Conservation (phyloP, 2,797 vertebrate species). For the Rachycentron canadum region DNA sequence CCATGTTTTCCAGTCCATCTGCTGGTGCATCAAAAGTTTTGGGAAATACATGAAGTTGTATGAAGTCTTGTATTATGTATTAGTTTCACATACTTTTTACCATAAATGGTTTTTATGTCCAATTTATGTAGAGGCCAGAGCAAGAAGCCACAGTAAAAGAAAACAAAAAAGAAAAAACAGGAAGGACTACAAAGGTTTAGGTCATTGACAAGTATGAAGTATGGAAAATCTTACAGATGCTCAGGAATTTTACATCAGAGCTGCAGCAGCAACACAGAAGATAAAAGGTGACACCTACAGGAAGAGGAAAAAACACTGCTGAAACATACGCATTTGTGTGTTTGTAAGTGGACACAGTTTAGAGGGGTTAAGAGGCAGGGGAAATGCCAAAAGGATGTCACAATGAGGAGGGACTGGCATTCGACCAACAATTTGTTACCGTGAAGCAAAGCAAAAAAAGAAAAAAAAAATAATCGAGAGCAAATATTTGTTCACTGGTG, state of each 20-base stretch:
- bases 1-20: neutral
- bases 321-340: neutral
- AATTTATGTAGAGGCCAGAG: neutral
- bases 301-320: conserved; percentile 58
- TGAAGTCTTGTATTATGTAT: too few species aligned
- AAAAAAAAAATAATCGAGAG: conserved; percentile 47
- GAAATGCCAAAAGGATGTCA: conserved; percentile 74
- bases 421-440: conserved; percentile 66
- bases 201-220: neutral
- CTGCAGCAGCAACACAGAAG: conserved; percentile 15
- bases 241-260: conserved; percentile 41
- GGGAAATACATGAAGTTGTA: too few species aligned
- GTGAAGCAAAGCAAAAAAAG: conserved; percentile 44
- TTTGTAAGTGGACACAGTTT: conserved; percentile 39
- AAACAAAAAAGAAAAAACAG: too few species aligned
- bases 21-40: neutral
- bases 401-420: conserved; percentile 66
- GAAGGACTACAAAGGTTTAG: conserved; percentile 25
- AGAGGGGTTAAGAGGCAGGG: conserved; percentile 17
- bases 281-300: conserved; percentile 27
- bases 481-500: conserved; percentile 75
- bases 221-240: conserved; percentile 30
- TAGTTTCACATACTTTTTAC: neutral
- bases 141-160: neutral
- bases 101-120: conserved; percentile 42